Evolutionary conservation across 2,888 invertebrate species (phyloP).

Genomic region (Actias luna): DNA sequence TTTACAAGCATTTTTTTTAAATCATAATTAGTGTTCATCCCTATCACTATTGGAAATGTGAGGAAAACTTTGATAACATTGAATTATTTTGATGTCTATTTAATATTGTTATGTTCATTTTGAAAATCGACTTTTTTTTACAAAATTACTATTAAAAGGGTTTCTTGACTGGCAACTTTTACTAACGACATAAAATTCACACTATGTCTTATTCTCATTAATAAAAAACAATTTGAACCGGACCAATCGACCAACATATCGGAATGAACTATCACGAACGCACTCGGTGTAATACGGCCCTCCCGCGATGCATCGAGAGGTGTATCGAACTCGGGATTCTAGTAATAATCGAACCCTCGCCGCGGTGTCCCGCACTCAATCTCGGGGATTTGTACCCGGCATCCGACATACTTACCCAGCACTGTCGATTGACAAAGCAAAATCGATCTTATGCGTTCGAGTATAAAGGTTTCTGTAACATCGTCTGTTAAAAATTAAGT

Average conservation of each 20-base stretch:
- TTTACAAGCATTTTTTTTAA: too few species aligned
- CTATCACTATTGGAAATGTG: too few species aligned
- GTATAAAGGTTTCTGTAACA: constrained; percentile 27
- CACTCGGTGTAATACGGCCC: constrained; percentile 59
- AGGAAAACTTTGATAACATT: too few species aligned
- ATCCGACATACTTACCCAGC: constrained; percentile 30
- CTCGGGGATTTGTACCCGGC: constrained; percentile 66
- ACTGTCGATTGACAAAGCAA: constrained; percentile 32
- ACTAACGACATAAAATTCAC: background rate
- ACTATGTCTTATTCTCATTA: background rate
- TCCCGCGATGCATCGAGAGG: constrained; percentile 71
- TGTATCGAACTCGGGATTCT: constrained; percentile 68
- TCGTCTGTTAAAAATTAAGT: constrained; percentile 20
- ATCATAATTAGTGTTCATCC: too few species aligned
- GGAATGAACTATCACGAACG: constrained; percentile 32
- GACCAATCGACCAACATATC: constrained; percentile 51
- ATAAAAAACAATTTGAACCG: background rate
- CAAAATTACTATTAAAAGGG: too few species aligned
- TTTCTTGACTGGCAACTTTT: too few species aligned
- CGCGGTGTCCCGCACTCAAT: constrained; percentile 70
- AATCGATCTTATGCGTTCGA: constrained; percentile 35
- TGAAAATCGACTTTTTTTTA: too few species aligned
- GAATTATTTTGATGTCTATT: too few species aligned
- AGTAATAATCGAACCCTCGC: constrained; percentile 73
- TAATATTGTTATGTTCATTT: too few species aligned